Base-by-base conservation (phyloP, 2,113 vertebrate species). In the Panurus biarmicus region DNA sequence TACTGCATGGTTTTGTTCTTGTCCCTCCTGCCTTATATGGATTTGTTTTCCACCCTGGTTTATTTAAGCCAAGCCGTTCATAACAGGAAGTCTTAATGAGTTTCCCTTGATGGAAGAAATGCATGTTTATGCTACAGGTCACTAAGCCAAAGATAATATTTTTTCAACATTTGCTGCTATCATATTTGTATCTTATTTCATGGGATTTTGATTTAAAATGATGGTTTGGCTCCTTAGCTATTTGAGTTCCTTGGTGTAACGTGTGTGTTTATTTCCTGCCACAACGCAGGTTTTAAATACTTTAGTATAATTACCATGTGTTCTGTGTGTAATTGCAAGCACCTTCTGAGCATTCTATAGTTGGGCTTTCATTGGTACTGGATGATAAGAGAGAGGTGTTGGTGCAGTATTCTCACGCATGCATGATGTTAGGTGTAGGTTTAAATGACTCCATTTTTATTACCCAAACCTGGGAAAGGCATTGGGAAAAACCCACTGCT, bases 51-150 rank as follows among this genome's bases (percentile, higher is more conserved):
- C 24, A 47, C 7, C 2, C 4, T 72, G 8, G 50, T 91, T 96
- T 93, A 20, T 90, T 84, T 75, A 75, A 72, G 36, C 35, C 17
- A 65, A 87, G n/a, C 20, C 40, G 31, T 87, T 90, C 50, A 15
- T 92, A 81, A 54, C 61, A 92, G 86, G 91, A 90, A 91, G 21
- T 45, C 53, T 84, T 81, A 65, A 38, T 12, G 51, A 25, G 8
- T 76, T 95, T 91, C 40, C 14, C 5, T 12, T 16, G 5, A 7
- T 58, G 48, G 60, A 69, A 24, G 12, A 64, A n/a, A 12, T 17
- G 13, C 44, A 2, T 87, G 45, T 62, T 94, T 78, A 26, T 81
- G 35, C 21, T 73, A 28, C 35, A 56, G 29, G 50, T 89, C 82
- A 70, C 35, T 78, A 65, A 47, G 74, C 53, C 58, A 75, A 87